These are phyloP conservation scores for Margaritifera margaritifera DNA, from an alignment of 2,888 invertebrate species.

Conservation along the genomic window DNA sequence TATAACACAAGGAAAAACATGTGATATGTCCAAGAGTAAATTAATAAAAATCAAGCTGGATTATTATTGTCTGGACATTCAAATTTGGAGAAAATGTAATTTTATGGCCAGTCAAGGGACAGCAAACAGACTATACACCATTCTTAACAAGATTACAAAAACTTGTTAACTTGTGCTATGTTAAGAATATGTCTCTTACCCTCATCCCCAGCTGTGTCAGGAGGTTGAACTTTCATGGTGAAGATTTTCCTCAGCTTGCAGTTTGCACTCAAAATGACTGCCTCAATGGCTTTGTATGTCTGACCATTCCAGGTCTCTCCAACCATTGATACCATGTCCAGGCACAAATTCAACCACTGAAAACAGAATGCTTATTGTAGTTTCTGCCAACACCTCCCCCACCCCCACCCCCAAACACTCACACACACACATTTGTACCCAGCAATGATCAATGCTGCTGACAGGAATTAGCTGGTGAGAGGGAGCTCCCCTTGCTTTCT, in stretches of 20 bases:
- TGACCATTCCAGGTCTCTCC: conserved; percentile 68
- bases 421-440: too few relatives aligned
- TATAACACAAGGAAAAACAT: too few relatives aligned
- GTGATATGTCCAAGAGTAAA: too few relatives aligned
- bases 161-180: conserved; percentile 1
- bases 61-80: too few relatives aligned
- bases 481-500: too few relatives aligned
- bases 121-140: too few relatives aligned
- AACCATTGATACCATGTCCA: conserved; percentile 69
- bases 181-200: conserved; percentile 37
- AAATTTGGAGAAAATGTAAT: too few relatives aligned
- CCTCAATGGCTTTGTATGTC: conserved; percentile 65
- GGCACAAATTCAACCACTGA: conserved; percentile 71
- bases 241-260: conserved; percentile 68
- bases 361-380: conserved; percentile 1
- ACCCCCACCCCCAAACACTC: too few relatives aligned
- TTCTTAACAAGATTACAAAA: neutral
- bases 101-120: too few relatives aligned
- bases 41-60: too few relatives aligned
- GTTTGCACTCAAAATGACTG: conserved; percentile 67
- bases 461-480: too few relatives aligned
- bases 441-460: too few relatives aligned
- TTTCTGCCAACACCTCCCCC: neutral
- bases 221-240: conserved; percentile 68
- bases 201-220: conserved; percentile 68